These are phyloP conservation scores for Clytia hemisphaerica DNA, from an alignment of 30 jellyfish, hydroid and myxozoan species.

Conservation along the genomic window DNA sequence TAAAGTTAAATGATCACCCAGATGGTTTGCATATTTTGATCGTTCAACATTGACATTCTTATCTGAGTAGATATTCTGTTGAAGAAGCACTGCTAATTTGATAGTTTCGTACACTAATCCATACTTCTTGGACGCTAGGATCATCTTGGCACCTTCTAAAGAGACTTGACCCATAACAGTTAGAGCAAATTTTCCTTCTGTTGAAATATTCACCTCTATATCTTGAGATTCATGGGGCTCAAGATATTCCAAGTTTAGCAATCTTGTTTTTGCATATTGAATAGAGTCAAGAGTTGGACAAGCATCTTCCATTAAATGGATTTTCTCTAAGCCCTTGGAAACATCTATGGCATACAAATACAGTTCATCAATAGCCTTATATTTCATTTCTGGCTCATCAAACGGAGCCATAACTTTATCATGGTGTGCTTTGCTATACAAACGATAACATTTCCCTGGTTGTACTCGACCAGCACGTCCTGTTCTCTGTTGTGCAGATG, in stretches of 20 bases:
- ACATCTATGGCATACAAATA: too few species aligned
- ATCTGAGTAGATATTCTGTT: not conserved
- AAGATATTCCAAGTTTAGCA: too few species aligned
- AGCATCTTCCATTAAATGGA: too few species aligned
- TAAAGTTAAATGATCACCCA: not conserved
- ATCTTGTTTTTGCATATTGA: too few species aligned
- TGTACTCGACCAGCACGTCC: conserved; percentile 99
- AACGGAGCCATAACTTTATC: not conserved
- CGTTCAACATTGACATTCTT: not conserved
- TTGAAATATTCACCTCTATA: not conserved
- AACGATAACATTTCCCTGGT: conserved; percentile 98
- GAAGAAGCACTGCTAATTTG: not conserved
- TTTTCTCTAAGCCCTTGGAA: too few species aligned
- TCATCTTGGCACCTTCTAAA: not conserved
- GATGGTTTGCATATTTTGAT: too few species aligned
- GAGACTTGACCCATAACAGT: not conserved
- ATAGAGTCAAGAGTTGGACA: too few species aligned
- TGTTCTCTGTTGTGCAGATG: conserved; percentile 97
- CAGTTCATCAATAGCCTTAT: too few species aligned
- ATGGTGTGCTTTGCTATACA: not conserved
- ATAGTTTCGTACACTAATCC: not conserved
- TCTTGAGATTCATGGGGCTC: too few species aligned
- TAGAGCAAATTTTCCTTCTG: not conserved
- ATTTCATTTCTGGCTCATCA: too few species aligned
- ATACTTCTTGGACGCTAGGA: not conserved